A percentile compares a stretch with the other conserved stretches of the same genome.
phyloP scores from a whole-genome alignment of 2,888 invertebrate species.

The Rhimphoctona megacephalus region DNA sequence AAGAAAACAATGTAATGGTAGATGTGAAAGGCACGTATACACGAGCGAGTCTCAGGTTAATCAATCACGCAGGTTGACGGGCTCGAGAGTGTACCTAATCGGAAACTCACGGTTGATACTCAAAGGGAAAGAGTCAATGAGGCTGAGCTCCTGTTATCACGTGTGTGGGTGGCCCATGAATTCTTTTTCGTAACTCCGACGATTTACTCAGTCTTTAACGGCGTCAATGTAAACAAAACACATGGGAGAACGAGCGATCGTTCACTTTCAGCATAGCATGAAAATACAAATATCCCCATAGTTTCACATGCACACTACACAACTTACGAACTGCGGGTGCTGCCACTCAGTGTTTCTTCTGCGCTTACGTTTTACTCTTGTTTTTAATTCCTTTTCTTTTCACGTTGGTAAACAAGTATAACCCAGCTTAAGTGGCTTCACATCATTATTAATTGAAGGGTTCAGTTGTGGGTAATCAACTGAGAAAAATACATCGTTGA shows the following conservation, averaged over 20 bases:
- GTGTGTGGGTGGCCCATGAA: conserved; percentile 57
- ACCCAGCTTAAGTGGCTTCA: conserved; percentile 43
- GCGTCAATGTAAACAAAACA: background rate
- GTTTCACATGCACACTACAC: background rate
- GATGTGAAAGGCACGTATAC: conserved; percentile 37
- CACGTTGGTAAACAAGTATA: conserved; percentile 48
- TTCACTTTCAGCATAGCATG: conserved; percentile 1
- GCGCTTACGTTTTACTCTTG: conserved; percentile 1
- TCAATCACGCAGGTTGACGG: conserved; percentile 77
- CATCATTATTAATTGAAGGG: conserved; percentile 63
- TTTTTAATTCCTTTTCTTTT: conserved; percentile 21
- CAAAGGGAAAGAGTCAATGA: conserved; percentile 75
- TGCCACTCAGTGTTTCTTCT: conserved; percentile 7
- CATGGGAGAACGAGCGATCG: background rate
- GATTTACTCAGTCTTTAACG: conserved; percentile 15
- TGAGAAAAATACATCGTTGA: conserved; percentile 12
- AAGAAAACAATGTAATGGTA: conserved; percentile 21
- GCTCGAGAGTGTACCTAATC: conserved; percentile 48
- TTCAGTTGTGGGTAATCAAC: conserved; percentile 49
- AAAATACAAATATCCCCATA: conserved; percentile 7
- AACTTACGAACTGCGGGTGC: conserved; percentile 5
- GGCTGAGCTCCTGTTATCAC: conserved; percentile 75
- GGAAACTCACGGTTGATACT: conserved; percentile 75
- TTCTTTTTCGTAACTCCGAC: conserved; percentile 30
- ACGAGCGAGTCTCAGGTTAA: conserved; percentile 77